These are phyloP conservation scores for Caenorhabditis afra DNA, from an alignment of 2,888 invertebrate species.

Conservation along the genomic window DNA sequence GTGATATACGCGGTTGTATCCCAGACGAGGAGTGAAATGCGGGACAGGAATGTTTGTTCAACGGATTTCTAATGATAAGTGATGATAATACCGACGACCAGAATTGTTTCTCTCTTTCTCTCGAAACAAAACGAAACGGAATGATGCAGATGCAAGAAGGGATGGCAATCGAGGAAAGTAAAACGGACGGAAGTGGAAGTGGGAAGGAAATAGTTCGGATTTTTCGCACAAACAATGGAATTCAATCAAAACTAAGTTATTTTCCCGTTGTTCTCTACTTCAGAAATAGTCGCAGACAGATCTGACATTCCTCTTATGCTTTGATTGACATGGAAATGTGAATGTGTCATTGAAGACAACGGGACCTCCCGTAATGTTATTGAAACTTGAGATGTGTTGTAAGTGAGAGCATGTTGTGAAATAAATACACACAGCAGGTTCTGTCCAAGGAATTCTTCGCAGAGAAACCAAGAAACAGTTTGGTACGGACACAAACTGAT, in stretches of 20 bases:
- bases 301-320: conserved; percentile 2
- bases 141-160: too few species aligned
- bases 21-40: conserved; percentile 1
- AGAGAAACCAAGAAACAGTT: too few species aligned
- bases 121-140: background rate
- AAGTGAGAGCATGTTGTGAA: too few species aligned
- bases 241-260: background rate
- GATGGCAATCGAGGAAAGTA: too few species aligned
- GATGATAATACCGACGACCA: conserved; percentile 13
- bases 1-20: conserved; percentile 30
- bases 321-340: conserved; percentile 12
- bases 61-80: conserved; percentile 38
- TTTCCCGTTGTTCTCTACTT: too few species aligned
- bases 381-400: background rate
- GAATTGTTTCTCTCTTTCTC: conserved; percentile 4
- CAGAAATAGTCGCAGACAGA: background rate
- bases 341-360: background rate
- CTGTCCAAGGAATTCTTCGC: too few species aligned
- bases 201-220: background rate
- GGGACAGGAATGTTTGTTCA: conserved; percentile 36
- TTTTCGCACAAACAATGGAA: background rate
- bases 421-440: too few species aligned
- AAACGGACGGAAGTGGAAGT: conserved; percentile 9
- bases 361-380: background rate
- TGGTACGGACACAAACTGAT: too few species aligned